Conservation (phyloP, 2,888 invertebrate species). For the Zaprionus lineosus region DNA sequence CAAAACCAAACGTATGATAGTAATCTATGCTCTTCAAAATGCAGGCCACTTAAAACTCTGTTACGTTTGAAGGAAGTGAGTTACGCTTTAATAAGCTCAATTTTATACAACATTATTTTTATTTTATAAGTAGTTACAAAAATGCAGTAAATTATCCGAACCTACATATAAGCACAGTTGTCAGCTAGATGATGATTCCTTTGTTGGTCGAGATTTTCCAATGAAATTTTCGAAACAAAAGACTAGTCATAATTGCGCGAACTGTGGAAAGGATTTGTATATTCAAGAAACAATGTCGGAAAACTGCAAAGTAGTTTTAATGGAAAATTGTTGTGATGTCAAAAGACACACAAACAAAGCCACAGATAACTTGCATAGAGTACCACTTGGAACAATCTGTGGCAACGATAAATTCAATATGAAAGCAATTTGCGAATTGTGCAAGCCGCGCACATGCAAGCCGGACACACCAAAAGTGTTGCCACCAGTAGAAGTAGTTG, state of each 20-base stretch:
- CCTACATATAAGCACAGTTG: constrained; percentile 30
- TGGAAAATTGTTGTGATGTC: constrained; percentile 52
- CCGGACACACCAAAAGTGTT: neutral
- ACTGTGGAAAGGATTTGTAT: constrained; percentile 28
- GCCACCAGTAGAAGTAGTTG: neutral
- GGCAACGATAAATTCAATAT: constrained; percentile 32
- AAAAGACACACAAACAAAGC: constrained; percentile 34
- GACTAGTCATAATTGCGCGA: constrained; percentile 10
- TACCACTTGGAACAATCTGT: constrained; percentile 42
- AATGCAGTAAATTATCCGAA: neutral
- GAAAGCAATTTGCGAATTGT: constrained; percentile 3
- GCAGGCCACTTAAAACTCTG: constrained; percentile 33
- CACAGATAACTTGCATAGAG: constrained; percentile 48
- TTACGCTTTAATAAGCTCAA: no score
- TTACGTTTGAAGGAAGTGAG: constrained; percentile 39
- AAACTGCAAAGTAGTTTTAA: constrained; percentile 30
- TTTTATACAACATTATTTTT: no score
- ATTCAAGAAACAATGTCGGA: constrained; percentile 39
- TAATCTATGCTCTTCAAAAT: constrained; percentile 42
- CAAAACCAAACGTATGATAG: no score
- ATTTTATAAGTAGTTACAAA: no score
- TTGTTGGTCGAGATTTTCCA: constrained; percentile 48
- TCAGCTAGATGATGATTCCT: constrained; percentile 33
- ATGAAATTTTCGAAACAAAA: constrained; percentile 46
- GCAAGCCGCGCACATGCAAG: neutral